Base-by-base conservation (phyloP, 2,113 vertebrate species). In the Pogonocichla stellata region DNA sequence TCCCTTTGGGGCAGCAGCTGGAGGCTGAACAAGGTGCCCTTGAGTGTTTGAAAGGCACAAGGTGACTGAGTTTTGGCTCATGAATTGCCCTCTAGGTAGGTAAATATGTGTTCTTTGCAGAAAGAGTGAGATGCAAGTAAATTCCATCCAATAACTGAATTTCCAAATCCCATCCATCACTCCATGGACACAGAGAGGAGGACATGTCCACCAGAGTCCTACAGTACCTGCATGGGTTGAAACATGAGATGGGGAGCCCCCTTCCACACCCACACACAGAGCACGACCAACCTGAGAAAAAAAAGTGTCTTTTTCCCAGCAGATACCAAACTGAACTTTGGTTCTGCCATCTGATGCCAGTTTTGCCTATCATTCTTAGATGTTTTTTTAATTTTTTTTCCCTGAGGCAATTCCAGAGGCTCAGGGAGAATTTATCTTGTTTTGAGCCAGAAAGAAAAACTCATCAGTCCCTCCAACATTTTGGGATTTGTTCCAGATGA, bases 141-240 rank as follows among this genome's bases (percentile, higher is more conserved):
- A 85, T 72, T 16, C 40, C 31, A 42, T 5, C 50, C 24, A 29
- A 1, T 4, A 51, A 64, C 29, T 29, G 1, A 80, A 60, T 42
- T 58, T 43, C 53, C 40, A 40, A 72, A 57, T 8, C 8, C 5
- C 9, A 22, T 13, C 40, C 22, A 12, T 47, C 23, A 26, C 23
- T 66, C 31, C 51, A 19, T 0, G 1, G 34, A 34, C 7, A 64
- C 25, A 1, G 0, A 28, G 18, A 83, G n/a, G 23, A 90, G 61
- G 42, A 45, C 0, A 0, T 2, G 7, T 18, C 57, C 1, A 0
- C 2, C 60, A 23, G 53, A 31, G 8, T 61, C 45, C 34, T 50
- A 18, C 19, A 36, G 75, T 12, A 34, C 36, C 56, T 36, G 17
- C 53, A 14, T 6, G n/a, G 34, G 17, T 26, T 86, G 45, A 45